phyloP scores from a whole-genome alignment of 2,888 invertebrate genomes.

The Eupithecia dodoneata region DNA sequence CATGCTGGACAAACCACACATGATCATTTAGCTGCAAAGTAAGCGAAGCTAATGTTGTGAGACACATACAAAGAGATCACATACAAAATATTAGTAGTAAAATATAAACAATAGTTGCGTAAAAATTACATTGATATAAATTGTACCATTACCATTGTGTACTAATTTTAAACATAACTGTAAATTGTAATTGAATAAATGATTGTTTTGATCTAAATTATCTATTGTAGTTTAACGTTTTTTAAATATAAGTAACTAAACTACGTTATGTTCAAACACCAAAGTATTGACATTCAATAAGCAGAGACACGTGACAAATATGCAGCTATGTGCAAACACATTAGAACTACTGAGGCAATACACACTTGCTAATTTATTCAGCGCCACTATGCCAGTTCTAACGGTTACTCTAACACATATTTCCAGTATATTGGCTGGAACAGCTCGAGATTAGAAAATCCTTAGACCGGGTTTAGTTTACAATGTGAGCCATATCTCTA shows the following conservation, averaged over 20 bases:
- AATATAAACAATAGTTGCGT: no score
- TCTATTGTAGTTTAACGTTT: no score
- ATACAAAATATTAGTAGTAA: no score
- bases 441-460: slow-evolving; percentile 37
- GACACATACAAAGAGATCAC: no score
- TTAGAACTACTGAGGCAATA: slow-evolving; percentile 22
- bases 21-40: no score
- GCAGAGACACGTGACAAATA: slow-evolving; percentile 22
- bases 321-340: slow-evolving; percentile 13
- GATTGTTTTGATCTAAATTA: no score
- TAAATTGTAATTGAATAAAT: no score
- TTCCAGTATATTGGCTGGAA: slow-evolving; percentile 28
- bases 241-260: not conserved
- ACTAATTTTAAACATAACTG: no score
- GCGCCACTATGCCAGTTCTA: slow-evolving; percentile 22
- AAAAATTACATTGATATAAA: no score
- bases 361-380: slow-evolving; percentile 32
- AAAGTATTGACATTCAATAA: slow-evolving; percentile 5
- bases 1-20: no score
- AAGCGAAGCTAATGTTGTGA: no score
- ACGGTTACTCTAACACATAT: slow-evolving; percentile 25
- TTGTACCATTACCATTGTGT: no score
- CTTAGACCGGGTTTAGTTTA: slow-evolving; percentile 33
- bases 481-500: slow-evolving; percentile 40
- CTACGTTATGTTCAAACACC: not conserved